These are phyloP conservation scores for Lasioglossum vierecki DNA, from an alignment of 2,888 invertebrate species.

Conservation along the genomic window DNA sequence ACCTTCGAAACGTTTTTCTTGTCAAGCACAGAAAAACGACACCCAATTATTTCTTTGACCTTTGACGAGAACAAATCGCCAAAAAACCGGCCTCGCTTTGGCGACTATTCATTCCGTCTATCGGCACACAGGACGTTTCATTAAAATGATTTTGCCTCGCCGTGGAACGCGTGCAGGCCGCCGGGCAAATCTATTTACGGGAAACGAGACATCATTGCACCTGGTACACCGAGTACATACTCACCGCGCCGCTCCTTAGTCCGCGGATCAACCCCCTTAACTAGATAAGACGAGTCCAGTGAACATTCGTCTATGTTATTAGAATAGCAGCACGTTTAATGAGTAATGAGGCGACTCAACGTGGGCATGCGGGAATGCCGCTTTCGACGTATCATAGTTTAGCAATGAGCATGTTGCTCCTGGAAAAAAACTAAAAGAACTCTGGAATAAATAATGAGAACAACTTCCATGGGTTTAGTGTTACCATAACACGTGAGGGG, in stretches of 20 bases:
- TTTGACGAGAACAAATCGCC: conserved; percentile 41
- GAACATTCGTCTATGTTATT: conserved; percentile 42
- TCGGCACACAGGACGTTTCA: conserved; percentile 57
- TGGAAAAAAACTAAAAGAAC: not conserved
- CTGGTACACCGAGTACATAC: conserved; percentile 59
- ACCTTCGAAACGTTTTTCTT: conserved; percentile 9
- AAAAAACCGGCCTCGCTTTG: conserved; percentile 7
- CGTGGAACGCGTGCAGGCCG: conserved; percentile 41
- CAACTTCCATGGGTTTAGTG: not conserved
- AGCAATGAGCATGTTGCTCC: not conserved
- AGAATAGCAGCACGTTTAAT: conserved; percentile 46
- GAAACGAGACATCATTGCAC: conserved; percentile 72
- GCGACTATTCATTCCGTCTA: conserved; percentile 12
- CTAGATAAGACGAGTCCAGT: conserved; percentile 22
- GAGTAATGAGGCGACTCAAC: conserved; percentile 42
- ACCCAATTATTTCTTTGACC: conserved; percentile 8
- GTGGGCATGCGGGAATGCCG: conserved; percentile 37
- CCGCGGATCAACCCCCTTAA: conserved; percentile 45
- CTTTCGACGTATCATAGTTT: conserved; percentile 14
- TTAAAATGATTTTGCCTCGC: conserved; percentile 77
- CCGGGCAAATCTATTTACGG: conserved; percentile 76
- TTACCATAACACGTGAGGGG: not conserved
- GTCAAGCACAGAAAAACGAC: not conserved
- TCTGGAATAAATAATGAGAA: not conserved
- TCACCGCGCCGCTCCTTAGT: conserved; percentile 32